Conservation (phyloP, 1,140 invertebrate genomes). For the Aphis craccivora region DNA sequence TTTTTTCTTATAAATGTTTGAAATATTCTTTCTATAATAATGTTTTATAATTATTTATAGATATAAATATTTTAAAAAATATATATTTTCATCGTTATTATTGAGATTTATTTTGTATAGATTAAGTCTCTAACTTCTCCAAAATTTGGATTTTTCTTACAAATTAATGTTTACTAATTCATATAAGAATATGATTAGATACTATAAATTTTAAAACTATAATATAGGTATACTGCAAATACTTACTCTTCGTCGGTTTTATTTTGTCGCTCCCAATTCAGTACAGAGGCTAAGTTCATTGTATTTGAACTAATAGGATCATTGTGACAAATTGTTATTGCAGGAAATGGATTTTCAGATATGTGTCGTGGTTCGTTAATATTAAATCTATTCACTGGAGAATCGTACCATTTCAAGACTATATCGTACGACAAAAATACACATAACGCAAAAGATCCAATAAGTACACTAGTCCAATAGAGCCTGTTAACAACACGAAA, state of each 20-base stretch:
- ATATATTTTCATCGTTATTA: not conserved
- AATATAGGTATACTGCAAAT: not conserved
- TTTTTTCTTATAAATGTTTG: not conserved
- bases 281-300: slow-evolving; percentile 23
- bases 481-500: not conserved
- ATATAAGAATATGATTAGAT: not conserved
- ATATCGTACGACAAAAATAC: slow-evolving; percentile 27
- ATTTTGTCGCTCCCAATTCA: slow-evolving; percentile 1
- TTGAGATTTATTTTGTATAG: not conserved
- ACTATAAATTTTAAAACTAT: not conserved
- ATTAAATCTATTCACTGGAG: slow-evolving; percentile 29
- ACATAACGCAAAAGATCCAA: not conserved
- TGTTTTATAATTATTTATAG: not conserved
- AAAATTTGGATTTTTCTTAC: not conserved
- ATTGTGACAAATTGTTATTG: slow-evolving; percentile 42
- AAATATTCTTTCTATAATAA: not conserved
- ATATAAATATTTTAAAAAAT: not conserved
- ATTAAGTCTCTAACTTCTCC: not conserved
- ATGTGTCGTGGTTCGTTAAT: not conserved
- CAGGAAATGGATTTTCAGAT: slow-evolving; percentile 38
- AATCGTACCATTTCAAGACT: slow-evolving; percentile 18
- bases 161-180: not conserved
- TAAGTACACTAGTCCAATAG: not conserved
- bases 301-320: slow-evolving; percentile 29
- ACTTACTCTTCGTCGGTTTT: slow-evolving; percentile 48